phyloP scores from a whole-genome alignment of 2,113 vertebrate species.

The Laterallus jamaicensis region DNA sequence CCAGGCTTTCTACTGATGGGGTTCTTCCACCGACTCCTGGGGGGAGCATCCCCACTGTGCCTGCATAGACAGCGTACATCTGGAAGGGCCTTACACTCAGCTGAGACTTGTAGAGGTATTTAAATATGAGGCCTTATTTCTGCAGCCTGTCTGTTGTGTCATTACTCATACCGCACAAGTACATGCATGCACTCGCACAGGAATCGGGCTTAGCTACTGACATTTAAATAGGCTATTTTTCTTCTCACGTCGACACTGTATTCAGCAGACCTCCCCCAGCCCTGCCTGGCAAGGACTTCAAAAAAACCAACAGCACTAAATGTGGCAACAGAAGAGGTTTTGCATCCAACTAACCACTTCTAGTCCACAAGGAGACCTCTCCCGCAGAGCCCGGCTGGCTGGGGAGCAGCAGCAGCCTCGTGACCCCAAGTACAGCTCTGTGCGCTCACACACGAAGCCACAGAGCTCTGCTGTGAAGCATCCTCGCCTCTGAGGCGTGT shows the following conservation, averaged over 20 bases:
- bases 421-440: not conserved
- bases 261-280: constrained; percentile 47
- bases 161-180: constrained; percentile 40
- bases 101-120: not conserved
- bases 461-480: not conserved
- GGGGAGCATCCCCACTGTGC: not conserved
- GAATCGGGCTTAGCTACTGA: constrained; percentile 30
- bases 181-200: not conserved
- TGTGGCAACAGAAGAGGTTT: not conserved
- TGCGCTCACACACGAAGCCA: not conserved
- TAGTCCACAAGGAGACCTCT: not conserved
- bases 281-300: constrained; percentile 26
- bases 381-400: not conserved
- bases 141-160: constrained; percentile 22
- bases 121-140: not conserved
- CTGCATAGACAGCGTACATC: rapidly evolving
- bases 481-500: not conserved
- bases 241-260: not conserved
- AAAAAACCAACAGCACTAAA: not conserved
- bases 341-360: not conserved
- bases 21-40: not conserved
- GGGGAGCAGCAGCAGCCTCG: not conserved
- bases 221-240: constrained; percentile 64
- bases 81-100: not conserved
- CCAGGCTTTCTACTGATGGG: not conserved